These are phyloP conservation scores for Nectonema munidae DNA, from an alignment of 2,888 invertebrate species.

Conservation along the genomic window DNA sequence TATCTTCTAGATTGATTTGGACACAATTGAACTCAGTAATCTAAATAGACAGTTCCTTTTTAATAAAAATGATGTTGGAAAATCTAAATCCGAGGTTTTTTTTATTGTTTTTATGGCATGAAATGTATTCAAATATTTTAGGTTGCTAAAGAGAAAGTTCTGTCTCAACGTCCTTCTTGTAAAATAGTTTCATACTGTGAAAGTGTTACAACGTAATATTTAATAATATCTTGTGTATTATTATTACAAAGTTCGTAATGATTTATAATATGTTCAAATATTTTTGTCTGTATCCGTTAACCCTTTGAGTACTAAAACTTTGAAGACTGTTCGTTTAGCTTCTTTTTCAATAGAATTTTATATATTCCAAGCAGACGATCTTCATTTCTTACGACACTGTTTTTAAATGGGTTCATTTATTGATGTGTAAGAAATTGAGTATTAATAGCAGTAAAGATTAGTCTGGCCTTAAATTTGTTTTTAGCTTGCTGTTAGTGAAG, in stretches of 20 bases:
- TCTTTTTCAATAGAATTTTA: too few relatives aligned
- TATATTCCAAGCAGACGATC: too few relatives aligned
- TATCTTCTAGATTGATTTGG: slow-evolving; percentile 62
- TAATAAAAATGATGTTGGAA: slow-evolving; percentile 81
- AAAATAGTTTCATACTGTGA: slow-evolving; percentile 62
- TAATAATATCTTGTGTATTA: slow-evolving; percentile 22
- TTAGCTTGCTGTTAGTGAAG: too few relatives aligned
- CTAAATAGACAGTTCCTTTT: slow-evolving; percentile 95
- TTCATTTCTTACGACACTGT: too few relatives aligned
- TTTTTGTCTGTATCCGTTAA: too few relatives aligned
- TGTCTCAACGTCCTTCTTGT: slow-evolving; percentile 51
- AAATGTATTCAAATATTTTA: slow-evolving; percentile 21
- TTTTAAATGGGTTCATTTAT: too few relatives aligned
- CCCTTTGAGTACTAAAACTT: too few relatives aligned
- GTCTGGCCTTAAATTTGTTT: slow-evolving; percentile 14
- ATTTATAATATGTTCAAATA: too few relatives aligned
- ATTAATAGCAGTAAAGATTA: too few relatives aligned
- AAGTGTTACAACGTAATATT: slow-evolving; percentile 46
- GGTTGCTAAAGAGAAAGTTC: slow-evolving; percentile 56
- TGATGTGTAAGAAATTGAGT: too few relatives aligned
- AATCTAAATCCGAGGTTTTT: slow-evolving; percentile 43
- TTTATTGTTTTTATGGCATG: not conserved
- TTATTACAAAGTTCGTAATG: too few relatives aligned
- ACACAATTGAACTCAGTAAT: slow-evolving; percentile 96
- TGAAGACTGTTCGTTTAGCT: too few relatives aligned